These are phyloP conservation scores for Struthio camelus DNA, from an alignment of 2,113 vertebrate genomes.

Conservation along the genomic window DNA sequence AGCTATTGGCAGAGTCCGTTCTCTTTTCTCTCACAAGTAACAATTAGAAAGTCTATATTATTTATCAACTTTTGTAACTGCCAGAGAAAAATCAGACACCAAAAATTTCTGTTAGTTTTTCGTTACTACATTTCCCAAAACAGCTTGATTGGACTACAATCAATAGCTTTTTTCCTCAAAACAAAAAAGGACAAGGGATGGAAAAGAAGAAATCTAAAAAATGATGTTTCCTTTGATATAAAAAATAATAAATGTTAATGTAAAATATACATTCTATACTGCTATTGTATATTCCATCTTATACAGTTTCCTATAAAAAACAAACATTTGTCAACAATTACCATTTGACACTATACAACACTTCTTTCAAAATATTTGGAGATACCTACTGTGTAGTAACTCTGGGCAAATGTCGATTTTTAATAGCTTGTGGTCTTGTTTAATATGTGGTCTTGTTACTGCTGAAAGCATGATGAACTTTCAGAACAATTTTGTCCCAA, in stretches of 20 bases:
- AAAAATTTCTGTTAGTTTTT: not conserved
- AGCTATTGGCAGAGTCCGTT: not conserved
- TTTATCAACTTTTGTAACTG: not conserved
- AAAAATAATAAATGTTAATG: not conserved
- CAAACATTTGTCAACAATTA: conserved; percentile 34
- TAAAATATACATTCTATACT: not conserved
- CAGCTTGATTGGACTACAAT: not conserved
- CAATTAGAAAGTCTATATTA: not conserved
- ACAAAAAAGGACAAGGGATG: not conserved
- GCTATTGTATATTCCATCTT: not conserved
- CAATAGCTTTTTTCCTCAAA: not conserved
- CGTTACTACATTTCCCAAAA: not conserved
- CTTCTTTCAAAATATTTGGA: conserved; percentile 25
- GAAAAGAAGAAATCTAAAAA: not conserved
- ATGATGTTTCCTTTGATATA: not conserved
- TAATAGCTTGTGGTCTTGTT: conserved; percentile 3
- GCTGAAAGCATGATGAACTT: not conserved
- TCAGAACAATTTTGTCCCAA: conserved; percentile 2
- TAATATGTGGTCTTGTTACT: not conserved
- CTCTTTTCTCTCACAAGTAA: not conserved
- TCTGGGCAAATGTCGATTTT: conserved; percentile 4
- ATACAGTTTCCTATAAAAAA: not conserved
- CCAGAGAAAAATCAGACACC: not conserved
- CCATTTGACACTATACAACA: not conserved
- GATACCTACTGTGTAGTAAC: conserved; percentile 30